A percentile compares a stretch with the other conserved stretches of the same genome.
Evolutionary conservation across 1,140 invertebrate species (phyloP).

Genomic region (Papilio aristodemus): DNA sequence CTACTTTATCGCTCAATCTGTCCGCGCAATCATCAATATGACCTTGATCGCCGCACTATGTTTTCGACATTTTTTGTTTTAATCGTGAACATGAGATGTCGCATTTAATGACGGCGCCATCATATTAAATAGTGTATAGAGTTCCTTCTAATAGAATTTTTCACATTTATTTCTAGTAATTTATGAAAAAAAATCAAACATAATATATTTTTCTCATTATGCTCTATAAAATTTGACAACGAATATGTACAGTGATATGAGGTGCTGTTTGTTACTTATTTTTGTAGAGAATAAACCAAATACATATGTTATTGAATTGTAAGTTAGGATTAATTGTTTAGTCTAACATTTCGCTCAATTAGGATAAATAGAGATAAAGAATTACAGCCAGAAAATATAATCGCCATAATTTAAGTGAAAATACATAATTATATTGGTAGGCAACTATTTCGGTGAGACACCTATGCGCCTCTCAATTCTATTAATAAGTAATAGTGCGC

Average conservation of each 20-base stretch:
- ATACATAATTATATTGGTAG: too few relatives aligned
- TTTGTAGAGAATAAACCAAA: conserved; percentile 69
- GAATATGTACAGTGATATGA: conserved; percentile 59
- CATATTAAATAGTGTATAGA: conserved; percentile 13
- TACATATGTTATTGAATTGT: conserved; percentile 54
- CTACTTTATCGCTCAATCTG: too few relatives aligned
- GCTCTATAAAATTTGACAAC: conserved; percentile 43
- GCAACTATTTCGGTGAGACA: neutral
- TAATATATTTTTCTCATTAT: conserved; percentile 20
- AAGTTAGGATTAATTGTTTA: conserved; percentile 46
- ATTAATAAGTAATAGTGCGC: neutral
- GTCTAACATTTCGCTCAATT: conserved; percentile 68
- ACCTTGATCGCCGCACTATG: too few relatives aligned
- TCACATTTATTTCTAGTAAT: conserved; percentile 30
- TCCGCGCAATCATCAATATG: too few relatives aligned
- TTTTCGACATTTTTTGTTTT: neutral
- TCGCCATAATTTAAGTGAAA: conserved; percentile 49
- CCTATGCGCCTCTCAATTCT: neutral
- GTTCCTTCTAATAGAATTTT: conserved; percentile 31
- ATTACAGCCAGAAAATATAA: conserved; percentile 42
- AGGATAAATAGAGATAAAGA: conserved; percentile 46
- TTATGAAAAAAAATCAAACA: conserved; percentile 8
- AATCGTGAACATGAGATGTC: conserved; percentile 8
- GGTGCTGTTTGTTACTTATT: conserved; percentile 61
- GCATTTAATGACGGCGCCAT: neutral